These are phyloP conservation scores for Amphibalanus amphitrite DNA, from an alignment of 1,140 invertebrate genomes.

Conservation along the genomic window DNA sequence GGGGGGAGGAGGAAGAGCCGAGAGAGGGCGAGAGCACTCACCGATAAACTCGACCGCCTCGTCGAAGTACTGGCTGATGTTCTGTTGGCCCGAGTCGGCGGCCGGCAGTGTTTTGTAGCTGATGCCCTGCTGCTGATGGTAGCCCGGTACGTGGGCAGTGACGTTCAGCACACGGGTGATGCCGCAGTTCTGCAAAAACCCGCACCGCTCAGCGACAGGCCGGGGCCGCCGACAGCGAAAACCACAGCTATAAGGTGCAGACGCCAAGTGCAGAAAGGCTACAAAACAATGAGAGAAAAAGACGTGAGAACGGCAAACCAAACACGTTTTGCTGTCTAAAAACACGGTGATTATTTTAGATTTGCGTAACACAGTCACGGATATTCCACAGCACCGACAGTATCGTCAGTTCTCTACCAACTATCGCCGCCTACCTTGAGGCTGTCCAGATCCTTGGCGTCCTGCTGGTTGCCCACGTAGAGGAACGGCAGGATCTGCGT, in stretches of 20 bases:
- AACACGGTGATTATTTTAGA: no score
- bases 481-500: conserved; percentile 70
- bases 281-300: no score
- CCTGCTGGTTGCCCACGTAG: conserved; percentile 66
- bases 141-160: conserved; percentile 54
- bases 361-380: no score
- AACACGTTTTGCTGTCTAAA: no score
- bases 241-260: background rate
- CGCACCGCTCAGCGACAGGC: background rate
- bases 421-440: conserved; percentile 35
- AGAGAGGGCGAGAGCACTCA: no score
- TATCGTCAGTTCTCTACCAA: no score
- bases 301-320: no score
- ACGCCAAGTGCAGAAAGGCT: no score
- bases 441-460: conserved; percentile 53
- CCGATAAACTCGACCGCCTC: conserved; percentile 80
- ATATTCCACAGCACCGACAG: background rate
- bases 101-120: conserved; percentile 66
- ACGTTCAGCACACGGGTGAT: conserved; percentile 64
- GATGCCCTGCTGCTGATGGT: conserved; percentile 48
- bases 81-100: conserved; percentile 67
- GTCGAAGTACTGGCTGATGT: conserved; percentile 80
- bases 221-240: background rate
- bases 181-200: conserved; percentile 30
- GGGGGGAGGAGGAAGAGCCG: no score